A percentile compares a stretch with the other conserved stretches of the same genome.
Conservation (phyloP, 30 jellyfish, hydroid and myxozoan species). For the Aurelia aurita region DNA sequence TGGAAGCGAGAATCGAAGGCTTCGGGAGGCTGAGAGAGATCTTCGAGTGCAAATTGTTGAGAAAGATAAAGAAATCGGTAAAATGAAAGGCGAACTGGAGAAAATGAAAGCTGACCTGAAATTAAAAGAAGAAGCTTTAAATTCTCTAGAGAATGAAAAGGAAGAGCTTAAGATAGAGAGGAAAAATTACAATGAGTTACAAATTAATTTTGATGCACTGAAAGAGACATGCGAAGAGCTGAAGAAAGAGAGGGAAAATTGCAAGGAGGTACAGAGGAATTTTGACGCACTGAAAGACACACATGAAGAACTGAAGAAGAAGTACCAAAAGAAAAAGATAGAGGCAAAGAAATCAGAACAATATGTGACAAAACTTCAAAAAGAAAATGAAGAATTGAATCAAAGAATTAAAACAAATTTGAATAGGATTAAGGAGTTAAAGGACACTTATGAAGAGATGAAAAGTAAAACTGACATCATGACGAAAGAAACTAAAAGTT, state of each 20-base stretch:
- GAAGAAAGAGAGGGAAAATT: neutral
- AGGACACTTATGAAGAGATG: neutral
- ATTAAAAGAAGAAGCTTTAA: neutral
- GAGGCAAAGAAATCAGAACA: conserved; percentile 13
- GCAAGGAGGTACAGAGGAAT: too few species aligned
- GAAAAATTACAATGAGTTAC: too few species aligned
- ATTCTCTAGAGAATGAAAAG: too few species aligned
- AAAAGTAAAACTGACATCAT: neutral
- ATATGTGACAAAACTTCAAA: neutral
- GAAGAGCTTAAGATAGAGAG: neutral
- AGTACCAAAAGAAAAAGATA: neutral
- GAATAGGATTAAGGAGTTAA: neutral
- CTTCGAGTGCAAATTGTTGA: too few species aligned
- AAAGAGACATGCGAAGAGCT: neutral
- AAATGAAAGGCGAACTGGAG: too few species aligned
- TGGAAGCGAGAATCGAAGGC: too few species aligned
- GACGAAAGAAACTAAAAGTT: neutral
- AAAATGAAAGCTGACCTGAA: neutral
- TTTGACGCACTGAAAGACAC: too few species aligned
- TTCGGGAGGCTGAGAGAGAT: too few species aligned
- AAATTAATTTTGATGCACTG: too few species aligned
- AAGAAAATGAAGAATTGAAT: conserved; percentile 13
- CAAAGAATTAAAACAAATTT: neutral
- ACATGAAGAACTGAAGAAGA: conserved; percentile 1
- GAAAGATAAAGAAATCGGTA: too few species aligned